phyloP scores from a whole-genome alignment of 2,888 invertebrate genomes.

The Napeogenes sylphis region DNA sequence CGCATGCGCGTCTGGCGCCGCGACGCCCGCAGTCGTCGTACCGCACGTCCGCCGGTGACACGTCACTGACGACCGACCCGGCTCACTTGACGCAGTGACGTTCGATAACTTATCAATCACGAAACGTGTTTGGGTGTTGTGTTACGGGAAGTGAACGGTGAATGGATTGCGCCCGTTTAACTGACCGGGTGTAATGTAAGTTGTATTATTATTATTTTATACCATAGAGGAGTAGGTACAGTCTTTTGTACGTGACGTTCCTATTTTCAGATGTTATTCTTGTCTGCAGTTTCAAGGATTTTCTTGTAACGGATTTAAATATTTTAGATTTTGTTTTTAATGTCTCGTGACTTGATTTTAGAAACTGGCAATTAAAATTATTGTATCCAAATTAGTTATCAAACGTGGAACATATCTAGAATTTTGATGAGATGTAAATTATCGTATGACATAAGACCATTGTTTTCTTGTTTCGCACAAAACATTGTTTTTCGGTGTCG shows the following conservation, averaged over 20 bases:
- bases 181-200: slow-evolving; percentile 25
- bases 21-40: slow-evolving; percentile 60
- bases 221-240: too few relatives aligned
- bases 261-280: slow-evolving; percentile 16
- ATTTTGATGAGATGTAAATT: not conserved
- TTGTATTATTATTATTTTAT: not conserved
- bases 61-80: slow-evolving; percentile 21
- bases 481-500: not conserved
- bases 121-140: slow-evolving; percentile 27
- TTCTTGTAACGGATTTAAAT: not conserved
- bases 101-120: slow-evolving; percentile 30
- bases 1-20: slow-evolving; percentile 58
- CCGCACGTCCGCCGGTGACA: slow-evolving; percentile 40
- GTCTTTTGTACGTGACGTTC: slow-evolving; percentile 13
- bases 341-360: too few relatives aligned
- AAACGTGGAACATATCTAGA: not conserved
- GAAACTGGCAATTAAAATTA: not conserved
- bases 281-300: slow-evolving; percentile 18
- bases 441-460: not conserved
- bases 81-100: slow-evolving; percentile 56
- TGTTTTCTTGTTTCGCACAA: not conserved
- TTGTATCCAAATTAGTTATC: not conserved
- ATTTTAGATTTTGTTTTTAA: not conserved
- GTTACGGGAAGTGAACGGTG: slow-evolving; percentile 23
- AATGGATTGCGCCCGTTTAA: slow-evolving; percentile 26